Conservation (phyloP, 2,888 invertebrate genomes). For the Sycophila texana region DNA sequence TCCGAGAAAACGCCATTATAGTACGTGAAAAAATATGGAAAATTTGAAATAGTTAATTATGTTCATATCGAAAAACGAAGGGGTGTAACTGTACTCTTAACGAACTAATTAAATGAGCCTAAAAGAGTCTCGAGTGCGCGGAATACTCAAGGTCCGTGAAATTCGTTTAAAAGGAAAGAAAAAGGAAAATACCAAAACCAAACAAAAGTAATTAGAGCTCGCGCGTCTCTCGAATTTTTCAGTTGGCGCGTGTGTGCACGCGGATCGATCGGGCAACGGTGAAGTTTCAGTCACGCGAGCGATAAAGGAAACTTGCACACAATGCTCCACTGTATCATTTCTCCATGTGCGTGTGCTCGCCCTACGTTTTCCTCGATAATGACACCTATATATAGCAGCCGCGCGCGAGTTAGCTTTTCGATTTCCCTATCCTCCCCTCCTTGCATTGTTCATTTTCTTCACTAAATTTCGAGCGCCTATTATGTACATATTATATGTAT, state of each 20-base stretch:
- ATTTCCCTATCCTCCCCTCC: background rate
- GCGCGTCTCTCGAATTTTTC: conserved; percentile 1
- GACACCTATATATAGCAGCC: background rate
- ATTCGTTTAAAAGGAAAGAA: too few species aligned
- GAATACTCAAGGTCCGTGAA: too few species aligned
- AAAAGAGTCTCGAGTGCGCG: too few species aligned
- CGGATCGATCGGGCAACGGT: background rate
- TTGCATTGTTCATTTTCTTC: background rate
- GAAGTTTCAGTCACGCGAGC: conserved; percentile 44
- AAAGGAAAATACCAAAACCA: too few species aligned
- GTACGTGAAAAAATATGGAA: too few species aligned
- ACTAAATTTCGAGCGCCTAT: too few species aligned
- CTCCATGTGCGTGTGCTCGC: background rate
- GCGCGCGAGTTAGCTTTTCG: background rate
- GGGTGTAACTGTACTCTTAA: too few species aligned
- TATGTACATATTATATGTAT: too few species aligned
- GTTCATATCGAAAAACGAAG: too few species aligned
- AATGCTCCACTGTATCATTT: conserved; percentile 21
- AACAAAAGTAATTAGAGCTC: background rate
- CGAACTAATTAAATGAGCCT: too few species aligned
- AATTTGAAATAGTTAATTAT: too few species aligned
- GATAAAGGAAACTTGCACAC: conserved; percentile 28
- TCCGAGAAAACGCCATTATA: too few species aligned
- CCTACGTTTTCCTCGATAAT: conserved; percentile 10
- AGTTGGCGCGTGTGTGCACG: background rate